phyloP scores from a whole-genome alignment of 1,140 invertebrate species.

The Scaptomyza montana region DNA sequence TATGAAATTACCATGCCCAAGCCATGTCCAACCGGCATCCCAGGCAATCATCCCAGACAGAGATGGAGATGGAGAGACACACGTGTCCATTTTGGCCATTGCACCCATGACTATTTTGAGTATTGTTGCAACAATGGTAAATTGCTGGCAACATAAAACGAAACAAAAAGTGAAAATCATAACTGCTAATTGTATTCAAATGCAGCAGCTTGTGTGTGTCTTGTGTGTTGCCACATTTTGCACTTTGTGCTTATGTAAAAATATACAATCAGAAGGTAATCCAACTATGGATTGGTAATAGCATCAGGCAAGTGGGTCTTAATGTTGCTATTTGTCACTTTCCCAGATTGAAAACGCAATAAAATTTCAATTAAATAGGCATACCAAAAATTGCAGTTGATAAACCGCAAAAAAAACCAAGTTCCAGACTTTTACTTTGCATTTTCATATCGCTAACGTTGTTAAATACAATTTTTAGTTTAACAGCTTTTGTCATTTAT shows the following conservation, averaged over 20 bases:
- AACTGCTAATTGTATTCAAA: conserved; percentile 77
- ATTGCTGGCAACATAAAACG: conserved; percentile 14
- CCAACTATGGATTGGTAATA: conserved; percentile 9
- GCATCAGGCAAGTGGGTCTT: neutral
- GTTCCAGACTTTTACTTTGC: conserved; percentile 62
- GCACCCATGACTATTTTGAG: no score
- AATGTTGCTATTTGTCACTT: conserved; percentile 31
- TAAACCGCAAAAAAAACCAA: conserved; percentile 5
- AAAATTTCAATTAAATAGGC: conserved; percentile 65
- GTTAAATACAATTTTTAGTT: conserved; percentile 76
- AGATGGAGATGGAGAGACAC: conserved; percentile 22
- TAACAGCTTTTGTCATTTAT: conserved; percentile 62
- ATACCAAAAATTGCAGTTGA: conserved; percentile 57
- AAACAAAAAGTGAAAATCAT: conserved; percentile 72
- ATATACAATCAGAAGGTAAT: neutral
- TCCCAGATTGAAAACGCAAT: conserved; percentile 25
- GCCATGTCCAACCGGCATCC: conserved; percentile 23
- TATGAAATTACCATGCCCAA: conserved; percentile 45
- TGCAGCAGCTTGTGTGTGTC: conserved; percentile 24
- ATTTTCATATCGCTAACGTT: conserved; percentile 46
- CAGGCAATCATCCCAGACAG: conserved; percentile 37
- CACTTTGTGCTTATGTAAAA: conserved; percentile 52
- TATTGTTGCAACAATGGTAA: conserved; percentile 32
- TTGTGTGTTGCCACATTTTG: conserved; percentile 32
- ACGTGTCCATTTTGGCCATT: conserved; percentile 27